phyloP scores from a whole-genome alignment of 2,797 vertebrate species.

The Platyrinchus mystaceus region DNA sequence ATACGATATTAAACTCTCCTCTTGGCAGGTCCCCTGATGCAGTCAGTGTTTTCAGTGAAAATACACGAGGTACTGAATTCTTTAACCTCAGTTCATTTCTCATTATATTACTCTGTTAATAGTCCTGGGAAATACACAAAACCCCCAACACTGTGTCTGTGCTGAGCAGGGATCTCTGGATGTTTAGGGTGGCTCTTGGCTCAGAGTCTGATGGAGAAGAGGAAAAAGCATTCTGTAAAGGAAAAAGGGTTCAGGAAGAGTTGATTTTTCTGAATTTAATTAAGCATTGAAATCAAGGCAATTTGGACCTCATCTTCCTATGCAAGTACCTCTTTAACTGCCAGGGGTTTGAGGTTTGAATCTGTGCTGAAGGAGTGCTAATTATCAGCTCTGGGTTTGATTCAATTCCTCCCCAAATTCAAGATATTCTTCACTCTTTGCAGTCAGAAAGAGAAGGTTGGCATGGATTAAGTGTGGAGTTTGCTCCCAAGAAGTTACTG shows the following conservation, averaged over 20 bases:
- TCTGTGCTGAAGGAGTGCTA: neutral
- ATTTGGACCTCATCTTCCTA: neutral
- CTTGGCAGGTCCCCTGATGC: constrained; percentile 27
- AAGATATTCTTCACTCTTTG: neutral
- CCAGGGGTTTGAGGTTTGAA: neutral
- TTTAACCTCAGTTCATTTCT: constrained; percentile 64
- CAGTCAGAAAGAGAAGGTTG: neutral
- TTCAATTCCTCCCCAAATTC: neutral
- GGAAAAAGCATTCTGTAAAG: neutral
- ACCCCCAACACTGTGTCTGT: neutral
- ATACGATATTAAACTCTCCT: constrained; percentile 49
- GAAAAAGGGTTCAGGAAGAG: neutral
- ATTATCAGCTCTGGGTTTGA: neutral
- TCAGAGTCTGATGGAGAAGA: neutral
- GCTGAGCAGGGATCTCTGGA: neutral
- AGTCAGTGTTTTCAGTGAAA: constrained; percentile 58
- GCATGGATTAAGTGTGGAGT: neutral
- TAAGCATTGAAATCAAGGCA: neutral
- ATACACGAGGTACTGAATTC: constrained; percentile 44
- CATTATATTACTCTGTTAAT: constrained; percentile 46
- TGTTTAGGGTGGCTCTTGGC: constrained; percentile 22
- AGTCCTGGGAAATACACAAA: constrained; percentile 36
- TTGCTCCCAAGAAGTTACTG: neutral
- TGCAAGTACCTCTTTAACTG: neutral
- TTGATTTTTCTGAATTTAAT: neutral